Percentiles rank a stretch among this genome's conserved stretches.
phyloP scores from a whole-genome alignment of 2,797 vertebrate genomes.

The Myotis findleyi region DNA sequence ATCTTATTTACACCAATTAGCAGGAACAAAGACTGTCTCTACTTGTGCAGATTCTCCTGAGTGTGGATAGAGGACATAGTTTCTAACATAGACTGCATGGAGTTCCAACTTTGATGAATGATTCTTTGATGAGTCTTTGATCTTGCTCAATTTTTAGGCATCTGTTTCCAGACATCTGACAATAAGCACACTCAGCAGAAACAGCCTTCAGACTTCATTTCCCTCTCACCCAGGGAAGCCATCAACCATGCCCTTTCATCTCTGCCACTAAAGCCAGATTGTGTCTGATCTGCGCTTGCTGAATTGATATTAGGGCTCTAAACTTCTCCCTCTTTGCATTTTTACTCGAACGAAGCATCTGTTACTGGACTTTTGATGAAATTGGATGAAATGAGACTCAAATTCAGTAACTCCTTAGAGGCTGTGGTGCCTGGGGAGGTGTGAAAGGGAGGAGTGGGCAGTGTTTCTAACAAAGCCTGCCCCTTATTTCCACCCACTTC shows the following conservation, averaged over 20 bases:
- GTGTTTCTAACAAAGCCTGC: neutral
- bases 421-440: neutral
- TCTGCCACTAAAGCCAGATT: conserved; percentile 45
- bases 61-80: neutral
- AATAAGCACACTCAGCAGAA: conserved; percentile 72
- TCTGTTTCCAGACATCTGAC: conserved; percentile 61
- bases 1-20: conserved; percentile 46
- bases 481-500: neutral
- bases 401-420: conserved; percentile 51
- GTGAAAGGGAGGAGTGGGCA: neutral
- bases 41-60: neutral
- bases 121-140: conserved; percentile 66
- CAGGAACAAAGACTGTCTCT: neutral
- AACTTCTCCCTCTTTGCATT: conserved; percentile 33
- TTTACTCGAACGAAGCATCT: conserved; percentile 14
- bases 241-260: conserved; percentile 60
- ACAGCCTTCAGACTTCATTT: conserved; percentile 58
- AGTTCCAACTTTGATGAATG: conserved; percentile 49
- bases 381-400: conserved; percentile 39
- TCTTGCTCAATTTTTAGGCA: conserved; percentile 54
- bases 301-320: conserved; percentile 40
- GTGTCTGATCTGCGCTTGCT: conserved; percentile 39
- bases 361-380: conserved; percentile 58
- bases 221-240: conserved; percentile 41
- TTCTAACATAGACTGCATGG: conserved; percentile 1